Conservation (phyloP, 2,113 vertebrate genomes). For the Felis chaus region DNA sequence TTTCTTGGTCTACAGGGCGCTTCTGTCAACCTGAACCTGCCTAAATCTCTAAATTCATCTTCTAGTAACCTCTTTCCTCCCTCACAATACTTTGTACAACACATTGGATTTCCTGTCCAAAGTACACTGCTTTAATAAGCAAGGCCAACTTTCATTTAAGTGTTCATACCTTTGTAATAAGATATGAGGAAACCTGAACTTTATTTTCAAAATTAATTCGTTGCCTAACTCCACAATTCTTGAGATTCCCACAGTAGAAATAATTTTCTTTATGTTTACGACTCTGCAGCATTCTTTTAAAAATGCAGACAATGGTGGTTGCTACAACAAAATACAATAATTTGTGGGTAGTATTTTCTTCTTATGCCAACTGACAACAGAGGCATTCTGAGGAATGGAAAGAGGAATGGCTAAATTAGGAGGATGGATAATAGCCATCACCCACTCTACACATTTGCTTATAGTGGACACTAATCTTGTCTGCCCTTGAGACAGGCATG, state of each 20-base stretch:
- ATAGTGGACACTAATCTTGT: neutral
- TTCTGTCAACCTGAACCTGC: neutral
- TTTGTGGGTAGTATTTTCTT: neutral
- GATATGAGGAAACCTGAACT: neutral
- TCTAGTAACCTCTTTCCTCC: neutral
- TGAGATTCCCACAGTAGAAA: neutral
- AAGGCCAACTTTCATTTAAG: neutral
- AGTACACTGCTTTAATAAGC: neutral
- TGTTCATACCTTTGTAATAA: neutral
- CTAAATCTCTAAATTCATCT: neutral
- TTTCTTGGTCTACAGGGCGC: neutral
- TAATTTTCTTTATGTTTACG: neutral
- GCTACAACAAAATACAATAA: neutral
- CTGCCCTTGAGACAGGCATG: neutral
- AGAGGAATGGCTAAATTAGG: neutral
- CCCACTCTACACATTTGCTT: neutral
- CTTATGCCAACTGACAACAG: neutral
- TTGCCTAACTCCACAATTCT: neutral
- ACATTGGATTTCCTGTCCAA: neutral
- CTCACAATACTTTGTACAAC: neutral
- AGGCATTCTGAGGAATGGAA: fast-evolving
- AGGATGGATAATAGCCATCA: neutral
- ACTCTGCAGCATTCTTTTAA: neutral
- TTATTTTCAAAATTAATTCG: neutral
- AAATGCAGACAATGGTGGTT: neutral